phyloP scores from a whole-genome alignment of 2,797 vertebrate genomes.

The Nyctalus aviator region DNA sequence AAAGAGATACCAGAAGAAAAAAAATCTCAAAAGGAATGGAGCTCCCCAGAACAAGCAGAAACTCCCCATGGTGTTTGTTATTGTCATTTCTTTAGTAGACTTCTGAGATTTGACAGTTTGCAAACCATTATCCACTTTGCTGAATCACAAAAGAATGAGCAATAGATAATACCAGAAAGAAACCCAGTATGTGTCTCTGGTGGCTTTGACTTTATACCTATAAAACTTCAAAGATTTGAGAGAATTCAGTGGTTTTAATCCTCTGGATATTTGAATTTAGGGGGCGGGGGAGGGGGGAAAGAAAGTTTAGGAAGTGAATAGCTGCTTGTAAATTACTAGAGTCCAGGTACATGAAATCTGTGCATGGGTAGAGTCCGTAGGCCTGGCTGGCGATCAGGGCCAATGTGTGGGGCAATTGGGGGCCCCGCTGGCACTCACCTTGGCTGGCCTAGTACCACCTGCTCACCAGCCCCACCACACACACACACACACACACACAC shows the following conservation, averaged over 20 bases:
- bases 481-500: too few species aligned
- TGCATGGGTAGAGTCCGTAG: too few species aligned
- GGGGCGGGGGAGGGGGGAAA: too few species aligned
- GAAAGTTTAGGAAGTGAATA: not conserved
- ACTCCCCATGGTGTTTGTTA: not conserved
- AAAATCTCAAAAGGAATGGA: not conserved
- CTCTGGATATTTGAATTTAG: not conserved
- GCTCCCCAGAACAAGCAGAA: not conserved
- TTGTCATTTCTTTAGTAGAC: not conserved
- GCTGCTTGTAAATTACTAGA: not conserved
- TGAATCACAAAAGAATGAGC: conserved; percentile 12
- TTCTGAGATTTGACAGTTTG: conserved; percentile 25
- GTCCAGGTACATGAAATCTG: too few species aligned
- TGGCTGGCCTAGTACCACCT: too few species aligned
- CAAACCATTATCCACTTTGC: not conserved
- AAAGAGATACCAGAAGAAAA: not conserved
- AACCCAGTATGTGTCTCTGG: not conserved
- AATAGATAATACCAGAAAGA: not conserved
- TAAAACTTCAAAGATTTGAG: not conserved
- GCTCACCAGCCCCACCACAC: too few species aligned
- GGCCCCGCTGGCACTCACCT: too few species aligned
- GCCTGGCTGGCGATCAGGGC: too few species aligned
- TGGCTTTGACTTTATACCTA: conserved; percentile 3
- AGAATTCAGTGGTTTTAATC: conserved; percentile 8
- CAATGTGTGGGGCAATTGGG: too few species aligned